Conservation (phyloP, 2,113 vertebrate species). For the Eurypyga helias region DNA sequence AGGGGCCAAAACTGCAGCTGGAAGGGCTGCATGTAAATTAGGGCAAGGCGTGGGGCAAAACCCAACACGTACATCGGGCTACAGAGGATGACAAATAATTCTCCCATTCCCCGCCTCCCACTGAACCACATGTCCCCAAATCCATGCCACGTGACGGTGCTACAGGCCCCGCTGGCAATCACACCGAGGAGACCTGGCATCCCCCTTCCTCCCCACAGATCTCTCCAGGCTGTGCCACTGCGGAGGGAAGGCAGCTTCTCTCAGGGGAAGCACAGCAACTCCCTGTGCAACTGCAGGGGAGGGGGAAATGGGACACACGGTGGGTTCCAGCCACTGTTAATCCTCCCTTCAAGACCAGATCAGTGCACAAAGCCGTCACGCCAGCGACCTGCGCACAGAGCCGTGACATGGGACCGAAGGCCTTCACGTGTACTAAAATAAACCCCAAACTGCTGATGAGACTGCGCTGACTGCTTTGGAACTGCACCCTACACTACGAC, state of each 20-base stretch:
- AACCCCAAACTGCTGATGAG: neutral
- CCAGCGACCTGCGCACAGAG: neutral
- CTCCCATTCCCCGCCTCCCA: neutral
- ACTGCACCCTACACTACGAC: no score
- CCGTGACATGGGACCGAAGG: fast-evolving
- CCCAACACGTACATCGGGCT: neutral
- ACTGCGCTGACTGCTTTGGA: neutral
- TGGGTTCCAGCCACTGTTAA: neutral
- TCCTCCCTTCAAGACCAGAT: neutral
- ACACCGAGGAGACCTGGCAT: neutral
- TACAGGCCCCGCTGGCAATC: neutral
- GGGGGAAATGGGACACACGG: neutral
- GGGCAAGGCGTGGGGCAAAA: neutral
- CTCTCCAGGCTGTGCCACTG: neutral
- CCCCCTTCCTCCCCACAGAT: neutral
- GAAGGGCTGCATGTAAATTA: neutral
- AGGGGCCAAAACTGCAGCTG: neutral
- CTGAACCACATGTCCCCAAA: neutral
- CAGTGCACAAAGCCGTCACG: neutral
- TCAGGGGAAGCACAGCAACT: neutral
- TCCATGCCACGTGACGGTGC: fast-evolving
- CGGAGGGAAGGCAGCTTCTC: neutral
- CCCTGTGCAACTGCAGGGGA: neutral
- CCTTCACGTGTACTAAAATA: fast-evolving
- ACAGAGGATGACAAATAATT: neutral